Conservation (phyloP, 2,888 invertebrate genomes). For the Silvanus unidentatus region DNA sequence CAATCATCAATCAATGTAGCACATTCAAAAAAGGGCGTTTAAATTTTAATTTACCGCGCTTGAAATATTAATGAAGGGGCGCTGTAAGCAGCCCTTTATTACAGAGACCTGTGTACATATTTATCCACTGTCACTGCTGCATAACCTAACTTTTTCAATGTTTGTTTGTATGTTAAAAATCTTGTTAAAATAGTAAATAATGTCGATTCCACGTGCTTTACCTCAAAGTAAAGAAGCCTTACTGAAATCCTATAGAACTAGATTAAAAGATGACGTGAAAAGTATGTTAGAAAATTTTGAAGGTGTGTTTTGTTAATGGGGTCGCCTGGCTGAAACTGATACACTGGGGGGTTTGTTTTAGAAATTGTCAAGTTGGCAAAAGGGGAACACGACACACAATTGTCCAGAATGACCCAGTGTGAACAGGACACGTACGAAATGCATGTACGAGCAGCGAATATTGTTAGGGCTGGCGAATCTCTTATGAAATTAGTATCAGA, state of each 20-base stretch:
- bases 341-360: too few species aligned
- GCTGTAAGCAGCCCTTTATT: too few species aligned
- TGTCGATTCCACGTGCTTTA: constrained; percentile 56
- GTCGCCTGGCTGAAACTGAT: too few species aligned
- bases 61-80: too few species aligned
- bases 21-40: too few species aligned
- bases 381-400: constrained; percentile 85
- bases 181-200: constrained; percentile 18
- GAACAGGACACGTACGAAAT: constrained; percentile 95
- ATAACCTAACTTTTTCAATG: too few species aligned
- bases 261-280: constrained; percentile 93
- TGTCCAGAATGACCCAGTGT: constrained; percentile 84
- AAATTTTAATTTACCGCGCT: too few species aligned
- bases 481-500: constrained; percentile 95
- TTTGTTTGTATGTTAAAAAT: too few species aligned
- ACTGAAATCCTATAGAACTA: constrained; percentile 88
- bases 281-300: constrained; percentile 97
- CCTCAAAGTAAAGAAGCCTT: constrained; percentile 94
- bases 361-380: constrained; percentile 86
- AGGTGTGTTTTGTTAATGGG: too few species aligned
- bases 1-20: too few species aligned
- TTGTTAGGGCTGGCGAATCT: constrained; percentile 94
- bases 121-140: too few species aligned
- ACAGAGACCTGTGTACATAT: too few species aligned
- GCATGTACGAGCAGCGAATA: constrained; percentile 94